phyloP scores from a whole-genome alignment of 2,888 invertebrate genomes.

The Thymelicus acteon region DNA sequence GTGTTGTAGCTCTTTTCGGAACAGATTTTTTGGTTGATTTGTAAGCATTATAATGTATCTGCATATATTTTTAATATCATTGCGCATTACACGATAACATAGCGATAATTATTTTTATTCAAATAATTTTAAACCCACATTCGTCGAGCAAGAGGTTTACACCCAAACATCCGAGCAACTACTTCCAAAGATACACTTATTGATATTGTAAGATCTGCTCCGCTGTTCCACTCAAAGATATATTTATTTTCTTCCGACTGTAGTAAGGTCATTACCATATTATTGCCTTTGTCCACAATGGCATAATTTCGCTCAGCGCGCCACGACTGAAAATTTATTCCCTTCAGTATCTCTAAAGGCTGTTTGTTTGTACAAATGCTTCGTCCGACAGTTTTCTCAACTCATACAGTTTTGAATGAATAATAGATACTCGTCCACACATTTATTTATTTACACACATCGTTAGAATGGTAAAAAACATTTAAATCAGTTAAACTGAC shows the following conservation, averaged over 20 bases:
- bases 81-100: no score
- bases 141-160: no score
- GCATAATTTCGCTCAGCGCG: slow-evolving; percentile 22
- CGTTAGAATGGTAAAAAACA: no score
- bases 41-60: no score
- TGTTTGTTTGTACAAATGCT: slow-evolving; percentile 12
- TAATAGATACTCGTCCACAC: not conserved
- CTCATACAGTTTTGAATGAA: not conserved
- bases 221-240: not conserved
- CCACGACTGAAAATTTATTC: slow-evolving; percentile 19
- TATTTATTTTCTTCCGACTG: slow-evolving; percentile 26
- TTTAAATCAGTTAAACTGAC: no score
- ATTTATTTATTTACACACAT: no score
- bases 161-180: no score
- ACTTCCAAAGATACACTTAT: not conserved
- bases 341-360: not conserved
- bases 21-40: no score
- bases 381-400: not conserved
- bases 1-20: no score
- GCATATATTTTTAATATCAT: no score
- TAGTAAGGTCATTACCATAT: slow-evolving; percentile 42
- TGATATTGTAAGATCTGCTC: not conserved
- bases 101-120: no score
- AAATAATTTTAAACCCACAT: no score
- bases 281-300: slow-evolving; percentile 38